Percentiles rank a stretch among this genome's conserved stretches.
These are phyloP conservation scores for Bos javanicus DNA, from an alignment of 2,113 vertebrate genomes.

Conservation along the genomic window DNA sequence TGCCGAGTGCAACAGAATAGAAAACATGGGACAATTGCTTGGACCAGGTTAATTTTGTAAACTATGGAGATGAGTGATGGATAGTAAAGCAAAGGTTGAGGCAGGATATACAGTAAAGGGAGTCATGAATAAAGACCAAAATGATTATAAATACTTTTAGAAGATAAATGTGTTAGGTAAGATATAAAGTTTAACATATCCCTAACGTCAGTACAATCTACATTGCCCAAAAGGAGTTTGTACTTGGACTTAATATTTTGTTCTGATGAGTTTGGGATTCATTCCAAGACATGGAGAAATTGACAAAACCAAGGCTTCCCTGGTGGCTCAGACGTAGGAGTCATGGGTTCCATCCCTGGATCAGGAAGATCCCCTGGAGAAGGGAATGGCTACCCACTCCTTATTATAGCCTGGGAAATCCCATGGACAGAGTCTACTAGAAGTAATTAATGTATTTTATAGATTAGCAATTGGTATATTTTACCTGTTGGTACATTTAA, in stretches of 20 bases:
- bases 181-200: neutral
- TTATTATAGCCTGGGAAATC: neutral
- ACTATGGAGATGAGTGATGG: neutral
- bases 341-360: neutral
- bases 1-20: neutral
- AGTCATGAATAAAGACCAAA: neutral
- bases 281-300: neutral
- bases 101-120: neutral
- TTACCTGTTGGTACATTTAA: neutral
- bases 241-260: neutral
- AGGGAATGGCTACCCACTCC: neutral
- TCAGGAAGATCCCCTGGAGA: neutral
- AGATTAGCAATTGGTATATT: neutral
- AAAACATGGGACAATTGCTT: neutral
- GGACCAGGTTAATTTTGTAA: neutral
- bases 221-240: neutral
- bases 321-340: neutral
- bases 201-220: neutral
- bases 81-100: neutral
- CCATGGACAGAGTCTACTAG: neutral
- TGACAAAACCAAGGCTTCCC: neutral
- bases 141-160: neutral
- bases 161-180: neutral
- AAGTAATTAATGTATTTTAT: neutral
- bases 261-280: neutral